These are phyloP conservation scores for Hipposideros larvatus DNA, from an alignment of 2,797 vertebrate genomes.

Conservation along the genomic window DNA sequence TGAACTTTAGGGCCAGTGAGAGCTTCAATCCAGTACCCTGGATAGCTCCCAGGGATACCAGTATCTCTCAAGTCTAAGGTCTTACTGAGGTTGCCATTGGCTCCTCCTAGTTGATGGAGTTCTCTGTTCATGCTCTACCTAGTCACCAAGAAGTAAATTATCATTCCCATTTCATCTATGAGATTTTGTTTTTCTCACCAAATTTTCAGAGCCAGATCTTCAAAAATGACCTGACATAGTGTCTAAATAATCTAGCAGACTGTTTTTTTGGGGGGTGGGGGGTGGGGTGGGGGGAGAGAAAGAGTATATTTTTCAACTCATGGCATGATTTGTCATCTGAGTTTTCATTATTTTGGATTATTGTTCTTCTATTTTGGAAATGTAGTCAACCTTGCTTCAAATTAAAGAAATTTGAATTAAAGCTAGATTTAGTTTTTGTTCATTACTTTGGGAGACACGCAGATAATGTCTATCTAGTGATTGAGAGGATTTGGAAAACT, in stretches of 20 bases:
- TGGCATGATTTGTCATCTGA: background rate
- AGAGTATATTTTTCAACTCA: background rate
- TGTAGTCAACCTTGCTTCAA: background rate
- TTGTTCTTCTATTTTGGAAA: background rate
- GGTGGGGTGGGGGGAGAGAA: background rate
- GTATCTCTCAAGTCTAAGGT: background rate
- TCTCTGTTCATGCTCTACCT: background rate
- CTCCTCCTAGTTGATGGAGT: background rate
- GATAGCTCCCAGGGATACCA: slow-evolving; percentile 68
- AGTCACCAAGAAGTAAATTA: background rate
- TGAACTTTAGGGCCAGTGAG: background rate
- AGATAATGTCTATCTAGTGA: background rate
- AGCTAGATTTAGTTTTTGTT: slow-evolving; percentile 36
- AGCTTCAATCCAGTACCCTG: slow-evolving; percentile 77
- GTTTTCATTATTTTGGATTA: background rate
- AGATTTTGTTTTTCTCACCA: background rate
- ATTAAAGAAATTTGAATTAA: slow-evolving; percentile 51
- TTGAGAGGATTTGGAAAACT: background rate
- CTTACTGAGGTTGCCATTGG: background rate
- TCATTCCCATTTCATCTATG: background rate
- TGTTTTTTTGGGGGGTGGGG: background rate
- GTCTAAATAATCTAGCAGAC: background rate
- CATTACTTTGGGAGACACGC: background rate
- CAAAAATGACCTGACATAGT: background rate
- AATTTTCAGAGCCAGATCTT: background rate